Base-by-base conservation (phyloP, 1,140 invertebrate genomes). In the Zaprionus davidi region DNA sequence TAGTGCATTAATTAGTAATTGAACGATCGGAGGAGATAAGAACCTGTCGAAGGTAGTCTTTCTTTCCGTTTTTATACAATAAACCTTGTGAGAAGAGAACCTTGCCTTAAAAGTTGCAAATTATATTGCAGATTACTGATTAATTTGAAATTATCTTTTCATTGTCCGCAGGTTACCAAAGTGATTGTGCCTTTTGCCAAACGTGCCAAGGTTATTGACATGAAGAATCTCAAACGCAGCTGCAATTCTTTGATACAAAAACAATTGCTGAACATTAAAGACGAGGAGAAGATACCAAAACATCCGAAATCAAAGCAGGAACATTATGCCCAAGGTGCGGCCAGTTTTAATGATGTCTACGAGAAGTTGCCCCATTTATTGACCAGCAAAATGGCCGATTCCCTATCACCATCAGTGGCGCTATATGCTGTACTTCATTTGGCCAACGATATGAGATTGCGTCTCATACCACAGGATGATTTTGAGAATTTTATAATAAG, bases 391-490 rank as follows among this genome's bases (percentile, higher is more conserved):
- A 96, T 95, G 93, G 85, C 93, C 2, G 94, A 95, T 57, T 95
- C 96, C 71, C 90, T 97, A 34, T 96, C 95, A 64, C 94, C 95
- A n/a, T 95, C 95, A 1, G 94, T 97, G 53, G 95, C 95, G 1
- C 96, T 97, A 88, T 95, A 96, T 59, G 96, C 96, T 6, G 91
- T 97, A 9, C 93, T 97, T 1, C 96, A 97, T 93, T 93, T 97
- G 74, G 95, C 95, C 24, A 97, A 97, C 92, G 96, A 97, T 90
- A 94, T 95, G 63, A 84, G 88, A 59, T 70, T 92, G 28, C 81
- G 91, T 4, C 72, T 92, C 7, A 85, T 92, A 60, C 82, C 80
- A 6, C 81, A 92, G 34, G 55, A 81, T 15, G 70, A 92, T 71
- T 70, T 88, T 13, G 74, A 91, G 17, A 81, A 92, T 62, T 91